phyloP scores from a whole-genome alignment of 2,888 invertebrate genomes.

The Hydrotaea cyrtoneurina region DNA sequence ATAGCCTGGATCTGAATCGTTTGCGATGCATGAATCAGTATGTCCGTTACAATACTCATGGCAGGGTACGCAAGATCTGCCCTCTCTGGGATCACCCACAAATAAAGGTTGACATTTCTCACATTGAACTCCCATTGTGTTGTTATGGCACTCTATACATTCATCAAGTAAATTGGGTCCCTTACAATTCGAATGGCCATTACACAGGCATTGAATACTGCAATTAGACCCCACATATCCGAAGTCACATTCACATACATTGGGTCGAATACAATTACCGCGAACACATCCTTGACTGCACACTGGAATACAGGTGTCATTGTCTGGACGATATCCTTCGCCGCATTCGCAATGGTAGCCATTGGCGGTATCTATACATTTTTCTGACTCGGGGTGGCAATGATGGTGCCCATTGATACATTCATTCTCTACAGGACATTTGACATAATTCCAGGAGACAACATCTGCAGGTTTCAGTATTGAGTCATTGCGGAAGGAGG shows the following conservation, averaged over 20 bases:
- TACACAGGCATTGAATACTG: constrained; percentile 95
- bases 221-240: constrained; percentile 97
- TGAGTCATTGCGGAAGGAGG: constrained; percentile 79
- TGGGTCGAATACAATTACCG: constrained; percentile 91
- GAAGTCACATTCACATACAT: constrained; percentile 94
- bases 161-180: constrained; percentile 91
- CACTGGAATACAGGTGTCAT: constrained; percentile 88
- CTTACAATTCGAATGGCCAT: constrained; percentile 95
- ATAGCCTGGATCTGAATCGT: constrained; percentile 81
- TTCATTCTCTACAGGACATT: constrained; percentile 96
- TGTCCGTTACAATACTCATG: constrained; percentile 94
- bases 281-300: constrained; percentile 93
- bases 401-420: constrained; percentile 95
- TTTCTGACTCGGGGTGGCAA: constrained; percentile 92
- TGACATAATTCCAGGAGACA: constrained; percentile 93
- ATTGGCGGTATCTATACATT: constrained; percentile 89
- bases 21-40: constrained; percentile 88
- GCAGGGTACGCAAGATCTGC: constrained; percentile 93
- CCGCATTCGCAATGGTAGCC: constrained; percentile 92
- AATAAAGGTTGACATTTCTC: constrained; percentile 94
- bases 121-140: constrained; percentile 96
- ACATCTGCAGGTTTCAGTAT: constrained; percentile 81
- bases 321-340: constrained; percentile 85
- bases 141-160: constrained; percentile 93
- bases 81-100: constrained; percentile 94